Evolutionary conservation across 2,888 invertebrate species (phyloP), one percentile per base, ranked within the genome.

Genomic region (Polylopha cassiicola): DNA sequence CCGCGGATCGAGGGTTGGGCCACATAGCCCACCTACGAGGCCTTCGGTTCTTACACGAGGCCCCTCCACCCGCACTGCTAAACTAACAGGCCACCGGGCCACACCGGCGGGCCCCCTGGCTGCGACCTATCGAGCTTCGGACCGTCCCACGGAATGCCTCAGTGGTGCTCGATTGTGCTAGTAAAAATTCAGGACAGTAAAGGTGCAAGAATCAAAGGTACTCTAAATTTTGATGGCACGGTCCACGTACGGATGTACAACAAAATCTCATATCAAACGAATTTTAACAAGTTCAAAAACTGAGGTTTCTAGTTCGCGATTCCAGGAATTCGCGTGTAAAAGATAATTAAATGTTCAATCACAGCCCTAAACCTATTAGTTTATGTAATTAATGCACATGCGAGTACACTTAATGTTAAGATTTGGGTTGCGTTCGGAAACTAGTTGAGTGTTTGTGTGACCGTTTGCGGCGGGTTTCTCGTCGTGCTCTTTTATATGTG

Each of bases 1-100:
- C 91, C 94, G 64, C 91, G 97, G 78, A 91, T 97, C 71, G 97
- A 97, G 72, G 92, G 93, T 47, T 97, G 97, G 97, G 91, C 93
- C 77, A 93, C 95, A 91, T 95, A 94, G 93, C 89, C 81, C 74
- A 73, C 75, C 78, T 65, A 71, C 48, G 81, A 82, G 77, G 84
- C 77, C 84, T 85, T 78, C 75, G 85, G 84, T 47, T 53, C 75
- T 42, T 80, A 78, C 63, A 79, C 82, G 66, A 81, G 79, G 82
- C 82, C 84, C 61, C 62, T 85, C 50, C 81, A 84, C 65, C 85
- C 82, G 75, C 85, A 85, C 82, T 84, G 82, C 79, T 85, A 74
- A 62, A 53, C 54, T 62, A 55, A 50, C 50, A 42, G 52, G 46
- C 53, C 51, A 48, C 32, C 22, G 27, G 31, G 26, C 22, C 17